These are phyloP conservation scores for Tinea semifulvella DNA, from an alignment of 2,888 invertebrate genomes.

Conservation along the genomic window DNA sequence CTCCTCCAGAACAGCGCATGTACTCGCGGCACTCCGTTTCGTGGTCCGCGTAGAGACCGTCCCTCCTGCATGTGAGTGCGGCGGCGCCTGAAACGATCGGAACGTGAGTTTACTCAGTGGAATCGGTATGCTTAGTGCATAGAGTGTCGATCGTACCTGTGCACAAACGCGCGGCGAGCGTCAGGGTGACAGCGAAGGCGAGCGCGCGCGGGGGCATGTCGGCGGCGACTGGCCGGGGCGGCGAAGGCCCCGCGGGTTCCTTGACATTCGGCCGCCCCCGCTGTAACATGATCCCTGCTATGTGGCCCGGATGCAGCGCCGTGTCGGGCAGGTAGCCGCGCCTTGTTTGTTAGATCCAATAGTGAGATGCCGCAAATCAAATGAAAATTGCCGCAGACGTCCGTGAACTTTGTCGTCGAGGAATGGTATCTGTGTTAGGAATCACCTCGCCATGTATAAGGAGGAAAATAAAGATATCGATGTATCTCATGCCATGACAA, in stretches of 20 bases:
- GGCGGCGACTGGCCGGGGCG: slow-evolving; percentile 39
- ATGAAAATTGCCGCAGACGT: slow-evolving; percentile 1
- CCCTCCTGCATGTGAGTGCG: slow-evolving; percentile 32
- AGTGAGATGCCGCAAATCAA: slow-evolving; percentile 3
- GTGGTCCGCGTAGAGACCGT: slow-evolving; percentile 56
- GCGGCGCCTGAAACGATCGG: slow-evolving; percentile 30
- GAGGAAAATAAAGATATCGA: slow-evolving; percentile 2
- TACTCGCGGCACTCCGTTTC: slow-evolving; percentile 53
- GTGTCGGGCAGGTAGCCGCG: slow-evolving; percentile 5
- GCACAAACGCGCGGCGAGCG: slow-evolving; percentile 3
- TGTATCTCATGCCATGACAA: slow-evolving; percentile 4
- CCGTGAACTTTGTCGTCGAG: not conserved
- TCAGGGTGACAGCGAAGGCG: slow-evolving; percentile 26
- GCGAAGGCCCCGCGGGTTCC: slow-evolving; percentile 40
- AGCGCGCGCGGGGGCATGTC: slow-evolving; percentile 54
- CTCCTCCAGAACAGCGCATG: slow-evolving; percentile 44
- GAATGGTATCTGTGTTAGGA: not conserved
- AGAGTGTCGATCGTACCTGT: not conserved
- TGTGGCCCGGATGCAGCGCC: slow-evolving; percentile 55
- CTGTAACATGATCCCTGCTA: slow-evolving; percentile 9
- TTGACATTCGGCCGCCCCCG: slow-evolving; percentile 53
- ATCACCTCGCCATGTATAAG: not conserved
- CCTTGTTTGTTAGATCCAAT: not conserved
- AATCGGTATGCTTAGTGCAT: slow-evolving; percentile 18
- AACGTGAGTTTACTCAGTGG: not conserved